phyloP scores from a whole-genome alignment of 1,140 invertebrate species.

The Euura lappo region DNA sequence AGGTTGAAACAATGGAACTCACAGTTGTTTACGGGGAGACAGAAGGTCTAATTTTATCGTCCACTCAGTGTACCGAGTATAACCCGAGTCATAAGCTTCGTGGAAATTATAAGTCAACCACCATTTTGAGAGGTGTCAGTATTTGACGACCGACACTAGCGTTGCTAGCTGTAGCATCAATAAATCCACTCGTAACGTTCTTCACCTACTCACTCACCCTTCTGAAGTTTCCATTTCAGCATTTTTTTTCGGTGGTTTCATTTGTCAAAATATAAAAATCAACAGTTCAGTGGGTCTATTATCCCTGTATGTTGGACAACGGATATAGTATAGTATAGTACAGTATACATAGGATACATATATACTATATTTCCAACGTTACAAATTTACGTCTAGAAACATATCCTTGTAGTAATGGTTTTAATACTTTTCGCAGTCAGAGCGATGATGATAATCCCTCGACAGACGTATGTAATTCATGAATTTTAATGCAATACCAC shows the following conservation, averaged over 20 bases:
- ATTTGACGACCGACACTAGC: not conserved
- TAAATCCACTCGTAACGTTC: constrained; percentile 1
- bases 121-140: not conserved
- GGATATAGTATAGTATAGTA: too few relatives aligned
- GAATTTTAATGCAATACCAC: not conserved
- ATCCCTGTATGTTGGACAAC: not conserved
- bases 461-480: too few relatives aligned
- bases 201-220: not conserved
- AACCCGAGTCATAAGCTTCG: not conserved
- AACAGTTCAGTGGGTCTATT: not conserved
- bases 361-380: too few relatives aligned
- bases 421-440: too few relatives aligned
- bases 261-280: constrained; percentile 2
- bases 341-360: too few relatives aligned
- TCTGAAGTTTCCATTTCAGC: not conserved
- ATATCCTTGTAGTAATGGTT: too few relatives aligned
- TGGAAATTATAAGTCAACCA: constrained; percentile 1
- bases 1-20: not conserved
- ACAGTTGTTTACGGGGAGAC: not conserved
- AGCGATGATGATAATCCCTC: too few relatives aligned
- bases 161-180: not conserved
- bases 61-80: not conserved
- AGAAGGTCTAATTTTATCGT: not conserved
- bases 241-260: not conserved
- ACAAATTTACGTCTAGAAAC: too few relatives aligned